These are phyloP conservation scores for Amiota mariae DNA, from an alignment of 2,888 invertebrate genomes.

Conservation along the genomic window DNA sequence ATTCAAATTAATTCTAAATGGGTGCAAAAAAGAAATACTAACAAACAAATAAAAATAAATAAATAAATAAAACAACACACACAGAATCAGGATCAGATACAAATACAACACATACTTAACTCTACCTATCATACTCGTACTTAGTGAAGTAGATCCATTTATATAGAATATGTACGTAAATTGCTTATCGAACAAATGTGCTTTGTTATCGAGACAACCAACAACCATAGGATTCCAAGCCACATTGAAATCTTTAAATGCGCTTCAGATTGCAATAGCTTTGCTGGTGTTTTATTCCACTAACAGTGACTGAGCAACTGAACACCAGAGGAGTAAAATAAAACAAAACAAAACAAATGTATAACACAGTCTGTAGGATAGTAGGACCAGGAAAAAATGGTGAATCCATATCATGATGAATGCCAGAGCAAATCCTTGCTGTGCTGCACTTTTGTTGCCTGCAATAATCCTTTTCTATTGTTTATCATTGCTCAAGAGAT, in stretches of 20 bases:
- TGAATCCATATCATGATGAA: neutral
- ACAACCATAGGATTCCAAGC: neutral
- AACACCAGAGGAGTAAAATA: neutral
- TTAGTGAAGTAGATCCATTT: neutral
- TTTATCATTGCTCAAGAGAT: slow-evolving; percentile 20
- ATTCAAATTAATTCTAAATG: no score
- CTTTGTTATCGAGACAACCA: neutral
- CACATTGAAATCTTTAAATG: slow-evolving; percentile 2
- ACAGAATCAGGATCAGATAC: no score
- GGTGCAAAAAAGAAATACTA: no score
- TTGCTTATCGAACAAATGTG: slow-evolving; percentile 18
- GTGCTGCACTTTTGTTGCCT: neutral
- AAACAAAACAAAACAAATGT: neutral
- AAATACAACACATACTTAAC: no score
- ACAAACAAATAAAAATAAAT: no score
- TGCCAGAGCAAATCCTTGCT: neutral
- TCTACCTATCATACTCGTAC: no score
- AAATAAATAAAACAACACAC: no score
- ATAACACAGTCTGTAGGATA: neutral
- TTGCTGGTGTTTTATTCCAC: neutral
- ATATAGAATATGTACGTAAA: neutral
- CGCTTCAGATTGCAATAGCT: slow-evolving; percentile 9
- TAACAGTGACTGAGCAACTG: neutral
- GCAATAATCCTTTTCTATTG: slow-evolving; percentile 10
- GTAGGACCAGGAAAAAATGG: neutral